Evolutionary conservation across 2,888 invertebrate genomes (phyloP).

Genomic region (Caenorhabditis sp.): DNA sequence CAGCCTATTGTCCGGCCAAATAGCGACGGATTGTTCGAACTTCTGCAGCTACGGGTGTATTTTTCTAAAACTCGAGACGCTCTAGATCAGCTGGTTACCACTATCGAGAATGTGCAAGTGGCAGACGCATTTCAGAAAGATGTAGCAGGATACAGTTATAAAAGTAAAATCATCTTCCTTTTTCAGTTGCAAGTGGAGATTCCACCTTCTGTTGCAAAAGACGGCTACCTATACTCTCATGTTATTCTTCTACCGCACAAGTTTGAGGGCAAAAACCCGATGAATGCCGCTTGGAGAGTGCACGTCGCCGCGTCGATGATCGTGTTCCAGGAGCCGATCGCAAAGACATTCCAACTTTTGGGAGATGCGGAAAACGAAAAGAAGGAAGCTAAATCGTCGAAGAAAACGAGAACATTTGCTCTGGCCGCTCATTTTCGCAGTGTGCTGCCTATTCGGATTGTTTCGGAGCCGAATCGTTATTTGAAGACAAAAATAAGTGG

Average conservation of each 20-base stretch:
- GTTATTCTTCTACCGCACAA: slow-evolving; percentile 86
- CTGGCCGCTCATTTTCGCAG: slow-evolving; percentile 63
- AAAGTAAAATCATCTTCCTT: neutral
- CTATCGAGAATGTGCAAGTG: slow-evolving; percentile 62
- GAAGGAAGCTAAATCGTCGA: slow-evolving; percentile 7
- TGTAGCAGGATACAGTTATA: slow-evolving; percentile 1
- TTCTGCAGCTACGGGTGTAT: slow-evolving; percentile 74
- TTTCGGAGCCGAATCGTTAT: slow-evolving; percentile 61
- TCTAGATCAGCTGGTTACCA: slow-evolving; percentile 59
- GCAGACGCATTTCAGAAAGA: slow-evolving; percentile 46
- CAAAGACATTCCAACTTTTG: slow-evolving; percentile 77
- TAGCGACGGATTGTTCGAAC: slow-evolving; percentile 68
- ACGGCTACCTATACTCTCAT: slow-evolving; percentile 92
- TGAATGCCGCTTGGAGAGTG: slow-evolving; percentile 69
- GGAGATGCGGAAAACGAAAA: slow-evolving; percentile 16
- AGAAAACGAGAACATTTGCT: slow-evolving; percentile 14
- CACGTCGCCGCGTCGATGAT: slow-evolving; percentile 67
- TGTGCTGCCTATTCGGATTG: slow-evolving; percentile 61
- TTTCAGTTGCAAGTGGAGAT: slow-evolving; percentile 87
- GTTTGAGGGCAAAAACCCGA: slow-evolving; percentile 65
- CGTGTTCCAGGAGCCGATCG: slow-evolving; percentile 81
- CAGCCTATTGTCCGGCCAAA: slow-evolving; percentile 66
- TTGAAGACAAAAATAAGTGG: slow-evolving; percentile 47
- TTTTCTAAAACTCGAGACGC: slow-evolving; percentile 56
- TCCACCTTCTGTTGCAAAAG: slow-evolving; percentile 86